phyloP scores from a whole-genome alignment of 1,140 invertebrate species.

The Mercenaria mercenaria region DNA sequence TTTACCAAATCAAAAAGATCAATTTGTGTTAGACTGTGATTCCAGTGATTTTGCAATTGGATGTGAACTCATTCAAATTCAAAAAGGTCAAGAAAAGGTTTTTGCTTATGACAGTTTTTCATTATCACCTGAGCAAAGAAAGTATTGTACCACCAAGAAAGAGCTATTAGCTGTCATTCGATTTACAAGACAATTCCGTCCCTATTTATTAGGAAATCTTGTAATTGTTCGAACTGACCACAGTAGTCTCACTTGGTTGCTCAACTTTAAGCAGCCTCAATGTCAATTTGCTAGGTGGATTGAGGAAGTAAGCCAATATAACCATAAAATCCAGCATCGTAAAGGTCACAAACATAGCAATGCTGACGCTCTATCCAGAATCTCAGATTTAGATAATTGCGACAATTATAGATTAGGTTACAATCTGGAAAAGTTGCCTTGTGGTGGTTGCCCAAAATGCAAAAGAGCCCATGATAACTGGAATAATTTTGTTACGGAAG shows the following conservation, averaged over 20 bases:
- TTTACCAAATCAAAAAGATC: neutral
- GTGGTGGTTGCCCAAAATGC: slow-evolving; percentile 34
- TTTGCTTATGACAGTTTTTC: slow-evolving; percentile 70
- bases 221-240: slow-evolving; percentile 41
- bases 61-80: slow-evolving; percentile 75
- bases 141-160: slow-evolving; percentile 82
- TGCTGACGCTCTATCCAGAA: slow-evolving; percentile 74
- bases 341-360: slow-evolving; percentile 73
- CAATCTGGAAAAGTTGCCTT: neutral
- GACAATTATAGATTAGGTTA: neutral
- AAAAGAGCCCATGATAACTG: neutral
- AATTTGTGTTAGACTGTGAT: slow-evolving; percentile 74
- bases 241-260: slow-evolving; percentile 13
- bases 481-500: neutral
- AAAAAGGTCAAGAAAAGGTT: slow-evolving; percentile 69
- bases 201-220: neutral
- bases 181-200: slow-evolving; percentile 41
- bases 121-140: slow-evolving; percentile 82
- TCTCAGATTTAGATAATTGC: neutral
- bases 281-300: slow-evolving; percentile 74
- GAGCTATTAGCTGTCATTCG: slow-evolving; percentile 38
- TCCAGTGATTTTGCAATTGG: slow-evolving; percentile 71
- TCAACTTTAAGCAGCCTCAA: slow-evolving; percentile 57
- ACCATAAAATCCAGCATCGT: slow-evolving; percentile 73
- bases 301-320: slow-evolving; percentile 72